Evolutionary conservation across 2,888 invertebrate species (phyloP).

Genomic region (Ectropis crepuscularia): DNA sequence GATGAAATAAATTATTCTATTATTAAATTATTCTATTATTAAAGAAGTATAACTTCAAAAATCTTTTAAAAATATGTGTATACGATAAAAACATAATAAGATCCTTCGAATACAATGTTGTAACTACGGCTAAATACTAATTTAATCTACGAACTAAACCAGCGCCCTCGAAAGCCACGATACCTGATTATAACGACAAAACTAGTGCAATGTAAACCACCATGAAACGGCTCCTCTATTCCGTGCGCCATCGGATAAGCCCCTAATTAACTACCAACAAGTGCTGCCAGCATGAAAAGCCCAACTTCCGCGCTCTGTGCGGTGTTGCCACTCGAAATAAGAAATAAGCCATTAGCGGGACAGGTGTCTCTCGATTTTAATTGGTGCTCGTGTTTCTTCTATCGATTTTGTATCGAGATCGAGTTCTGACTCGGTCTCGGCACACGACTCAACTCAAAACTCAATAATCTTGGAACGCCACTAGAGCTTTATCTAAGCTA

Average conservation of each 20-base stretch:
- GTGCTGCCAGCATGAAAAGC: slow-evolving; percentile 41
- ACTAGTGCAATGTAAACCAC: background rate
- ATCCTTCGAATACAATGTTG: too few relatives aligned
- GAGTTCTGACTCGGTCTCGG: background rate
- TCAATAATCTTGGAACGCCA: background rate
- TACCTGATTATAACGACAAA: too few relatives aligned
- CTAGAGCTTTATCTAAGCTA: background rate
- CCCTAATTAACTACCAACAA: slow-evolving; percentile 41
- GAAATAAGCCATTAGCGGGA: slow-evolving; percentile 46
- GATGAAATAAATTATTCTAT: too few relatives aligned
- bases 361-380: slow-evolving; percentile 48
- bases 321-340: slow-evolving; percentile 44
- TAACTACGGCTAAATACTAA: too few relatives aligned
- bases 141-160: too few relatives aligned
- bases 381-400: slow-evolving; percentile 42
- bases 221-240: slow-evolving; percentile 13
- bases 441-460: background rate
- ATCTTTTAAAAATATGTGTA: too few relatives aligned
- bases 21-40: too few relatives aligned
- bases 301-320: slow-evolving; percentile 44
- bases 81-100: too few relatives aligned
- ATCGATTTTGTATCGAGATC: slow-evolving; percentile 40
- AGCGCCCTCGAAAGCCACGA: too few relatives aligned
- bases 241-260: slow-evolving; percentile 42
- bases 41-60: too few relatives aligned